A percentile compares a stretch with the other conserved stretches of the same genome.
Conservation (phyloP, 1,140 invertebrate genomes). For the Teleopsis dalmanni region DNA sequence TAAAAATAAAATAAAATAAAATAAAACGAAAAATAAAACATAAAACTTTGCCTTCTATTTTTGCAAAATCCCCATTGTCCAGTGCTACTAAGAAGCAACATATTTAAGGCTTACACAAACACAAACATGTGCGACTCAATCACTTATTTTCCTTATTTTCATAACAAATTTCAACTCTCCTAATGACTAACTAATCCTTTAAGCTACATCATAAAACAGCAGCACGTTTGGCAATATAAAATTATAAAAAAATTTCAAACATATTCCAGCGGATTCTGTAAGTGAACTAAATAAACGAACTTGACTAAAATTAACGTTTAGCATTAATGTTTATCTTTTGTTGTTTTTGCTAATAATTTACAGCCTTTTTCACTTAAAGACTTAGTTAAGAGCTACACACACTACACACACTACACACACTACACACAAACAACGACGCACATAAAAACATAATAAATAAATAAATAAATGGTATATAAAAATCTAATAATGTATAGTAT, state of each 20-base stretch:
- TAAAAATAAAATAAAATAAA: too few species aligned
- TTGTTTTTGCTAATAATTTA: too few species aligned
- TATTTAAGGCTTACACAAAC: background rate
- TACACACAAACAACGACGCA: too few species aligned
- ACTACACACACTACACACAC: too few species aligned
- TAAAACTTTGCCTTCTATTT: conserved; percentile 9
- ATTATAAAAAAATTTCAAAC: conserved; percentile 9
- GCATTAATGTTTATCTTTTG: background rate
- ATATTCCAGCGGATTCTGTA: conserved; percentile 34
- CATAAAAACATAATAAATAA: too few species aligned
- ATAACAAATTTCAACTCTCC: background rate
- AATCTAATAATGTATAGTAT: too few species aligned
- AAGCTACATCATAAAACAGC: background rate
- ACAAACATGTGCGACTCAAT: background rate
- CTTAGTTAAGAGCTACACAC: too few species aligned
- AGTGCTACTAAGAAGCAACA: conserved; percentile 1
- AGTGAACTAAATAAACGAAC: conserved; percentile 27
- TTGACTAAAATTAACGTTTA: background rate
- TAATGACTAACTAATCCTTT: background rate
- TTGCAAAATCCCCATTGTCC: conserved; percentile 7
- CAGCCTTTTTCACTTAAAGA: too few species aligned
- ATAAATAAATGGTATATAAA: too few species aligned
- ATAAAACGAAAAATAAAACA: too few species aligned
- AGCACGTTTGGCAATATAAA: background rate
- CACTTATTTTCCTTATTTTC: background rate